A percentile compares a stretch with the other conserved stretches of the same genome.
phyloP scores from a whole-genome alignment of 2,888 invertebrate species.

The Orthosia gracilis region DNA sequence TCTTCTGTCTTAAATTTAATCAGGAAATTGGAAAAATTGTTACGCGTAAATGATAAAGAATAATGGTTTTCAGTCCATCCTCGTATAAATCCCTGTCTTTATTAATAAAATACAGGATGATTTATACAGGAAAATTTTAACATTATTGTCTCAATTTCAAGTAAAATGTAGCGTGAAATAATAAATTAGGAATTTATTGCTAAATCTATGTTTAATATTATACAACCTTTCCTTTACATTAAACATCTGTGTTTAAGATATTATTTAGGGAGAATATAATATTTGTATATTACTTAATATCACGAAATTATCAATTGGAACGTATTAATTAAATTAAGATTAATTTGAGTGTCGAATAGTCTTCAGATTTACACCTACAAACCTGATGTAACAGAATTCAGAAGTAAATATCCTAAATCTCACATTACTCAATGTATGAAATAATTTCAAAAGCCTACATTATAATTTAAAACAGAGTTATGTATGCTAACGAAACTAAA shows the following conservation, averaged over 20 bases:
- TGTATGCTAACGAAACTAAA: too few relatives aligned
- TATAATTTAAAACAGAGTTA: neutral
- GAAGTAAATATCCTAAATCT: neutral
- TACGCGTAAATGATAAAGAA: conserved; percentile 48
- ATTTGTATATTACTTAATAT: neutral
- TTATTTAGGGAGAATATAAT: neutral
- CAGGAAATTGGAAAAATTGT: conserved; percentile 59
- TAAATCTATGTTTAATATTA: neutral
- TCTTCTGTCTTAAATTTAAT: conserved; percentile 44
- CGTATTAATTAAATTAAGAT: too few relatives aligned
- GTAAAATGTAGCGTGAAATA: conserved; percentile 14
- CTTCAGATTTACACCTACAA: neutral
- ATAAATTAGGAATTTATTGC: conserved; percentile 38
- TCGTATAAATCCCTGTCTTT: conserved; percentile 37
- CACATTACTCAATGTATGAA: neutral
- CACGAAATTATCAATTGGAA: neutral
- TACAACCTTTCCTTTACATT: neutral
- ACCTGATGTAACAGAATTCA: neutral
- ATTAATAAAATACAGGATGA: conserved; percentile 46
- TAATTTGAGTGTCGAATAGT: neutral
- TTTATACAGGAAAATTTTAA: conserved; percentile 22
- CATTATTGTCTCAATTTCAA: conserved; percentile 33
- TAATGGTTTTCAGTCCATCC: conserved; percentile 37
- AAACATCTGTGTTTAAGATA: neutral
- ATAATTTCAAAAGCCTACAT: neutral